Base-by-base conservation (phyloP, 92 coral and sea anemone genomes). In the Montipora capitata region DNA sequence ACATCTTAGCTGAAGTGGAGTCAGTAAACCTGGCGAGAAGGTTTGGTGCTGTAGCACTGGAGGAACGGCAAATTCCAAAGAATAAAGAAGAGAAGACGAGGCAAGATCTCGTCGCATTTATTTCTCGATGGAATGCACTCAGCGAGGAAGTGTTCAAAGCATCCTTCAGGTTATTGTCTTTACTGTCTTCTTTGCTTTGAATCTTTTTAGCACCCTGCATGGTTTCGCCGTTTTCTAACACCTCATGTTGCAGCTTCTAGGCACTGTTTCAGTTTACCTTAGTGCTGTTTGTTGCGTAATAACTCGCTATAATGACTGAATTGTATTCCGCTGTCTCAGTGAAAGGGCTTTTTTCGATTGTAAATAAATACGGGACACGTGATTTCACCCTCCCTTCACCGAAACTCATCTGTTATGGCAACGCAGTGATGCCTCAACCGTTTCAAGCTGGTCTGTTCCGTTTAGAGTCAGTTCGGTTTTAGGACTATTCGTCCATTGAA, bases 11-110 rank as follows among this genome's bases (percentile, higher is more conserved):
- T 68, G 56, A 68, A 69, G 77, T 27, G 3, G 85, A 81, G 13
- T 51, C 67, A 40, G 77, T 56, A 9, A 56, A 54, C 17, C 77
- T 52, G 10, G 77, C 70, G 14, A 69, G 7, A 9, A 68, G 12
- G 39, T 54, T 8, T 69, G 85, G 77, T 2, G 42, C 57, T 14
- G 12, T 15, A 39, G 56, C 41, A 16, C 56, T 81, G 14, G 52
- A 81, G 62, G 77, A 69, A 39, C 57, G 85, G 16, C 16, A 9
- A 54, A 81, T 81, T 51, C 67, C 85, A 48, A 68, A 49, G 35
- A 81, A 41, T 54, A 81, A 81, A 69, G 69, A 68, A 5, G 85
- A 81, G 41, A 81, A 81, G 77, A 68, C 67, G n/a, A 81, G 77
- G 4, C 85, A 81, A 27, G 85, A 81, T 10, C 67, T 81, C 12